phyloP scores from a whole-genome alignment of 1,140 invertebrate species.

The Aphidius ervi region DNA sequence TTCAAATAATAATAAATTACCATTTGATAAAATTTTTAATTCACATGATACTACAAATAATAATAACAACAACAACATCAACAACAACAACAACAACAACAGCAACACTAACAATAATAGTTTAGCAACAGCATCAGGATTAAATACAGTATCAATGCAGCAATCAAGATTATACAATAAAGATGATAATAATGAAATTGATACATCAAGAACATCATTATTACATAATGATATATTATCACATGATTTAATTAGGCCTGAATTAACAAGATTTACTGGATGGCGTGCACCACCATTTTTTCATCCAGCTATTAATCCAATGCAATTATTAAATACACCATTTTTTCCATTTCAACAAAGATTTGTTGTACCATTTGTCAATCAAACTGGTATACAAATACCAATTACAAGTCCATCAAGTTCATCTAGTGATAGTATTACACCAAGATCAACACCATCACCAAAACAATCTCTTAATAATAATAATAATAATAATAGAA shows the following conservation, averaged over 20 bases:
- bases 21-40: slow-evolving; percentile 42
- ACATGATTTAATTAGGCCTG: slow-evolving; percentile 41
- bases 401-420: slow-evolving; percentile 34
- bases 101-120: slow-evolving; percentile 39
- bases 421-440: slow-evolving; percentile 44
- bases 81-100: slow-evolving; percentile 32
- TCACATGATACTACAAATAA: slow-evolving; percentile 48
- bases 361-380: slow-evolving; percentile 45
- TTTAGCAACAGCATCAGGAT: slow-evolving; percentile 30
- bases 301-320: slow-evolving; percentile 43
- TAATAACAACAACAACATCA: slow-evolving; percentile 38
- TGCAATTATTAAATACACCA: slow-evolving; percentile 44
- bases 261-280: slow-evolving; percentile 42
- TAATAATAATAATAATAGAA: too few species aligned
- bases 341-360: slow-evolving; percentile 47
- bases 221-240: slow-evolving; percentile 28
- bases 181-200: slow-evolving; percentile 33
- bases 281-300: slow-evolving; percentile 45
- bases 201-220: slow-evolving; percentile 29
- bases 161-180: slow-evolving; percentile 33
- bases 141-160: slow-evolving; percentile 38
- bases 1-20: slow-evolving; percentile 27
- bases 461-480: slow-evolving; percentile 26
- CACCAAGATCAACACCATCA: slow-evolving; percentile 42
- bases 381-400: slow-evolving; percentile 38